Evolutionary conservation across 2,113 vertebrate genomes (phyloP), one percentile per base, ranked within the genome.

Genomic region (Scomber japonicus): DNA sequence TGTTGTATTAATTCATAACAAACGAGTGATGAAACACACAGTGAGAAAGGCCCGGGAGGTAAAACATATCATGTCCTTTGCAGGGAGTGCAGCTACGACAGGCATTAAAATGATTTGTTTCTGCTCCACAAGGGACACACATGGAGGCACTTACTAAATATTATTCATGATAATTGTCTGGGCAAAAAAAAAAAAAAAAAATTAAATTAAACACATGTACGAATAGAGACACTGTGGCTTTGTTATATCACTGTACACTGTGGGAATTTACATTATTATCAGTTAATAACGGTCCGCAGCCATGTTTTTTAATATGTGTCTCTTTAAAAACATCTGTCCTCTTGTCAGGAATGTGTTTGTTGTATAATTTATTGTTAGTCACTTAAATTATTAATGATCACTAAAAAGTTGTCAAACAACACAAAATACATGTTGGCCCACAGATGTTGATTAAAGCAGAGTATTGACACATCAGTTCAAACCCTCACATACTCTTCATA

Each of bases 1-100:
- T 76, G 77, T 65, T 62, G 44, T 24, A 13, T 46, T 76, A 60
- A 64, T 67, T 75, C 19, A 53, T 55, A 75, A 60, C 63, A 61
- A 81, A 69, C 30, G 54, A 82, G 15, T 2, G 46, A 59, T 31
- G 71, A 75, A 64, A 40, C 9, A 4, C 2, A 3, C 17, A 9
- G 48, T 15, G 2, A 7, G 15, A 65, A 16, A 35, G 19, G 40
- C 59, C n/a, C 49, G 45, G 21, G 30, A 66, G 65, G 49, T 19
- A 19, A 59, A 51, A 51, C 35, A 40, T 40, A 60, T 10, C 3
- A 1, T 5, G 5, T 70, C 57, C 7, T 24, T 24, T 12, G 27
- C 15, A 3, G 53, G 31, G 16, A n/a, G 17, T 45, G 45, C 16
- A n/a, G 54, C 55, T 17, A 12, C 13, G 19, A 40, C 35, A 40